Evolutionary conservation across 2,797 vertebrate genomes (phyloP).

Genomic region (Phataginus tetradactyla): DNA sequence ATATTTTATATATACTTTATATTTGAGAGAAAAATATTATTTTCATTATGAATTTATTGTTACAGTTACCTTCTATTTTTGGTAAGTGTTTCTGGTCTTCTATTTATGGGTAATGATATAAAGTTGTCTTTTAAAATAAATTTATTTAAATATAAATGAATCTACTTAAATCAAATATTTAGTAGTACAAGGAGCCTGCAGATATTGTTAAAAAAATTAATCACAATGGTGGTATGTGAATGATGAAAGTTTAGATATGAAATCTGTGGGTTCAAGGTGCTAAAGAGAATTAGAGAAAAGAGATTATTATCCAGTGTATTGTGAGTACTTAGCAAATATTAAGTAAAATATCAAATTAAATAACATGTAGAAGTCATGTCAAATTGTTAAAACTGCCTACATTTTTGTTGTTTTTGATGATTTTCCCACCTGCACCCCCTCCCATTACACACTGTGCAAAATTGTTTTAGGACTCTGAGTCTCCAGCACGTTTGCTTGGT

Average conservation of each 20-base stretch:
- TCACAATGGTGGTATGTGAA: neutral
- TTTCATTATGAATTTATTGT: neutral
- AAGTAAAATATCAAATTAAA: neutral
- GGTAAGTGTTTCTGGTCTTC: conserved; percentile 29
- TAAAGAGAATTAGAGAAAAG: conserved; percentile 32
- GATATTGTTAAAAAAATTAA: neutral
- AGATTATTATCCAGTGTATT: neutral
- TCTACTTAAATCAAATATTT: conserved; percentile 7
- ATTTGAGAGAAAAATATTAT: conserved; percentile 4
- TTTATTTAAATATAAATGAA: conserved; percentile 9
- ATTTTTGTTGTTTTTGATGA: neutral
- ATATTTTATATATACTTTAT: neutral
- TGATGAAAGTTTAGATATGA: neutral
- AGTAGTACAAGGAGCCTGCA: neutral
- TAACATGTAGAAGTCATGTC: neutral
- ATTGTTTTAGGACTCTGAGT: neutral
- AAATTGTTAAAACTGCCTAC: neutral
- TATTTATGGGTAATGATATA: neutral
- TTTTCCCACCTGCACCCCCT: no score
- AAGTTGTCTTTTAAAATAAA: conserved; percentile 38
- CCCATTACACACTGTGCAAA: neutral
- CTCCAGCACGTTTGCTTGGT: neutral
- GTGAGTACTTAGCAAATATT: neutral
- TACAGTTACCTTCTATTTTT: neutral
- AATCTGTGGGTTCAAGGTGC: neutral